Base-by-base conservation (phyloP, 2,797 vertebrate species). In the Aldrovandia affinis region DNA sequence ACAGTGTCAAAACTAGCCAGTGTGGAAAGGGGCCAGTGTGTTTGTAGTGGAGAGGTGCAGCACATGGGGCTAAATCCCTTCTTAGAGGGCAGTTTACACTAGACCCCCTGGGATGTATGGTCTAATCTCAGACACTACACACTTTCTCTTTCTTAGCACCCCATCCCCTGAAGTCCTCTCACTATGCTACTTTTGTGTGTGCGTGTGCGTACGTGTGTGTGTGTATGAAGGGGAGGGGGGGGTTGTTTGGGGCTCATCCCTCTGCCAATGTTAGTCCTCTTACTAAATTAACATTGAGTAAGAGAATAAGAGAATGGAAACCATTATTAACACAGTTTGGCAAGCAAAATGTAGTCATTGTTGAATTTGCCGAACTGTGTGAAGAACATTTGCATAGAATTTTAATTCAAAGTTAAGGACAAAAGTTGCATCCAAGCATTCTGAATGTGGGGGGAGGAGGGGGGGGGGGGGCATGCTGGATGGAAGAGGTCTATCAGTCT, bases 121-220 rank as follows among this genome's bases (percentile, higher is more conserved):
- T 81, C 78, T 75, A 83, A 88, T 89, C 86, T 86, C 85, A 86
- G 78, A 85, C 85, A 87, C 86, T 87, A 85, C 85, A 84, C 85
- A 83, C 83, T 81, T 86, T 88, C 84, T 86, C 75, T 86, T 87
- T 84, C 85, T 88, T 86, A 77, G 42, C 54, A 86, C 88, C 83
- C 83, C 88, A 88, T 89, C 87, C 86, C 84, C 86, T 80, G 52
- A 33, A 25, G 86, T 82, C 82, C 84, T 85, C 83, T 88, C 57
- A 86, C 78, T 81, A 75, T 79, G 44, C 80, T 28, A 86, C 79
- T 78, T 86, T 68, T 78, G n/a, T 84, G 55, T 44, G 70, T 80
- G 80, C 25, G 44, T 65, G 80, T 80, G 52, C 47, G 61, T 15
- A 68, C 44, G 52, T 18, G 33, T 33, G 68, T 63, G 77, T 81